Conservation (phyloP, 2,797 vertebrate genomes). For the Hoplostethus atlanticus region DNA sequence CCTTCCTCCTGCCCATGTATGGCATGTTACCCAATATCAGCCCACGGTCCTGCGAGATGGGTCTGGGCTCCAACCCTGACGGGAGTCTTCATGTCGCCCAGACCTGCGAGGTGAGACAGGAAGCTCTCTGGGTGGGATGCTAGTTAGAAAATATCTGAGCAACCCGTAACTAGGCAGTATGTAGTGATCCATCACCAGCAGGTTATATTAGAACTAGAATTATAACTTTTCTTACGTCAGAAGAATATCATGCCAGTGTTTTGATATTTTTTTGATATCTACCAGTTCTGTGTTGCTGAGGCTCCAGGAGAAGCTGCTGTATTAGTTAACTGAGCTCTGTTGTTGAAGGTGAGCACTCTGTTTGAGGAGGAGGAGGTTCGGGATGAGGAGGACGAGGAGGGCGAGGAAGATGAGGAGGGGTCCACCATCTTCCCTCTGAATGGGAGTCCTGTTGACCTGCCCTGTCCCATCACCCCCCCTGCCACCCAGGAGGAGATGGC, state of each 20-base stretch:
- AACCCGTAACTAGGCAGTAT: no score
- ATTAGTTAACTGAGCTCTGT: no score
- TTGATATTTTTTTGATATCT: no score
- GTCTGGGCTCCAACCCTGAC: slow-evolving; percentile 44
- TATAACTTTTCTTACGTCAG: no score
- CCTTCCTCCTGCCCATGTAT: slow-evolving; percentile 74
- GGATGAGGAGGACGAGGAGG: slow-evolving; percentile 11
- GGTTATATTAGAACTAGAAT: no score
- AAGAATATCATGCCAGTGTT: no score
- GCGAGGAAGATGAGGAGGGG: slow-evolving; percentile 68
- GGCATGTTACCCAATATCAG: slow-evolving; percentile 79
- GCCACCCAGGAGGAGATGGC: slow-evolving; percentile 76
- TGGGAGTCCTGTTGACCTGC: slow-evolving; percentile 56
- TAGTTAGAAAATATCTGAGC: no score
- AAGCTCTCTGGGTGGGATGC: no score
- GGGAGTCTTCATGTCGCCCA: slow-evolving; percentile 34
- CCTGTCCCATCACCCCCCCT: slow-evolving; percentile 40
- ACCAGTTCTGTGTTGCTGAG: no score
- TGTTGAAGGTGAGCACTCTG: slow-evolving; percentile 77
- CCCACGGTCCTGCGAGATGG: slow-evolving; percentile 72
- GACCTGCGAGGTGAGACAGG: slow-evolving; percentile 60
- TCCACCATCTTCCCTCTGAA: slow-evolving; percentile 70
- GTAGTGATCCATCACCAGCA: no score
- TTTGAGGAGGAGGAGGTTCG: slow-evolving; percentile 72
- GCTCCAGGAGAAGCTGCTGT: no score